phyloP scores from a whole-genome alignment of 2,888 invertebrate genomes.

The Ecdyonurus torrentis region DNA sequence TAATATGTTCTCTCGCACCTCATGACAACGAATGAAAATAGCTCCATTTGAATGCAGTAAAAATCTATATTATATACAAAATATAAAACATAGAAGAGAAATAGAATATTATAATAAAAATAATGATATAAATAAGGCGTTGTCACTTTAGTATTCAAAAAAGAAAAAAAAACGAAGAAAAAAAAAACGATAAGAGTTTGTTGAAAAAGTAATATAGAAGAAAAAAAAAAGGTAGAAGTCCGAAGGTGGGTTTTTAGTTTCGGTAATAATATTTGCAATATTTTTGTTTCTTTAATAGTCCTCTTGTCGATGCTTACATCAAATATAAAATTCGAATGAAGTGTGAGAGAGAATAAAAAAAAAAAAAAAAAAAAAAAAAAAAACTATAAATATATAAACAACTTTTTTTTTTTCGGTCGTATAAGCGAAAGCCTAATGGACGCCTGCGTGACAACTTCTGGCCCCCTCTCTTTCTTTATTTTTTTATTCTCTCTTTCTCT shows the following conservation, averaged over 20 bases:
- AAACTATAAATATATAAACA: not conserved
- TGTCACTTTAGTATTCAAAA: not conserved
- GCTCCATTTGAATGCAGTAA: slow-evolving; percentile 3
- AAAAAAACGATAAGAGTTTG: not conserved
- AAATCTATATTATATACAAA: not conserved
- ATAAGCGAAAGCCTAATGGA: not conserved
- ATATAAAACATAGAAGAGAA: not conserved
- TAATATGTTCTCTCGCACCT: slow-evolving; percentile 1
- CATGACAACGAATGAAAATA: not conserved
- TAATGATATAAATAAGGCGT: not conserved
- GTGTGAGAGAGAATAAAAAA: too few relatives aligned
- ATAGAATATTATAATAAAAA: not conserved
- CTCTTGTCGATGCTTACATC: not conserved
- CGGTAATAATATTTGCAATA: slow-evolving; percentile 1
- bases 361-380: not conserved
- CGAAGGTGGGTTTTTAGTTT: not conserved
- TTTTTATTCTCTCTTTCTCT: not conserved
- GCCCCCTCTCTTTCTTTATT: not conserved
- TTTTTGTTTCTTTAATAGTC: not conserved
- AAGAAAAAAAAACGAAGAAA: not conserved
- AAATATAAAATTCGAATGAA: slow-evolving; percentile 1
- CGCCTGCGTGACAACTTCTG: not conserved
- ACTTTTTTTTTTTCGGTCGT: too few relatives aligned
- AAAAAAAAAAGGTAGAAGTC: not conserved
- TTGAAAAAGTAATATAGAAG: not conserved